Evolutionary conservation across 2,113 vertebrate species (phyloP).

Genomic region (Myotis brandtii): DNA sequence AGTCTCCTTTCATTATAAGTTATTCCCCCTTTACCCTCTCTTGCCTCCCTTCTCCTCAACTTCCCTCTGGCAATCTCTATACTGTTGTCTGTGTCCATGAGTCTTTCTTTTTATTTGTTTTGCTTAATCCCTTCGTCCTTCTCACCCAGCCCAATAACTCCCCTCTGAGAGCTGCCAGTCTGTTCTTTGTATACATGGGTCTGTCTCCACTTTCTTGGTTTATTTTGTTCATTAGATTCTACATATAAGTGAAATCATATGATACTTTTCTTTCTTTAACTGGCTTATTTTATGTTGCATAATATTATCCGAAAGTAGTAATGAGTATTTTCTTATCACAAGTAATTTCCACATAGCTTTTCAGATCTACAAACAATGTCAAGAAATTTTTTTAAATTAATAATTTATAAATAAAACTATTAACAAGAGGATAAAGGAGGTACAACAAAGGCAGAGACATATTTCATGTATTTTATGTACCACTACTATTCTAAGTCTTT

Average conservation of each 20-base stretch:
- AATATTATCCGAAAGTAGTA: not conserved
- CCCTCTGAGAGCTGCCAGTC: not conserved
- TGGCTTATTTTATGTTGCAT: not conserved
- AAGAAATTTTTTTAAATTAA: not conserved
- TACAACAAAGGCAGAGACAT: not conserved
- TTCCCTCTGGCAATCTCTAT: not conserved
- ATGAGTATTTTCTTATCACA: not conserved
- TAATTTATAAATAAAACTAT: not conserved
- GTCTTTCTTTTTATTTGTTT: too few relatives aligned
- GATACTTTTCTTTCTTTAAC: too few relatives aligned
- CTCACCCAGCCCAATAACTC: too few relatives aligned
- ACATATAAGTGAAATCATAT: too few relatives aligned
- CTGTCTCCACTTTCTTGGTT: too few relatives aligned
- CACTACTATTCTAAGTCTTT: not conserved
- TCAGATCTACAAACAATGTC: slow-evolving; percentile 1
- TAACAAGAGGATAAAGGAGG: not conserved
- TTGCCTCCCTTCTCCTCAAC: not conserved
- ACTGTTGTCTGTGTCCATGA: too few relatives aligned
- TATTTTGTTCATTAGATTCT: too few relatives aligned
- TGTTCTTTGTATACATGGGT: not conserved
- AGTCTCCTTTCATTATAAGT: not conserved
- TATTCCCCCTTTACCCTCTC: not conserved
- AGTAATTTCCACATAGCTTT: not conserved
- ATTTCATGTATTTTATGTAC: not conserved
- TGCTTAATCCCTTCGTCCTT: too few relatives aligned